Evolutionary conservation across 2,888 invertebrate genomes (phyloP).

Genomic region (Melanophora roralis): DNA sequence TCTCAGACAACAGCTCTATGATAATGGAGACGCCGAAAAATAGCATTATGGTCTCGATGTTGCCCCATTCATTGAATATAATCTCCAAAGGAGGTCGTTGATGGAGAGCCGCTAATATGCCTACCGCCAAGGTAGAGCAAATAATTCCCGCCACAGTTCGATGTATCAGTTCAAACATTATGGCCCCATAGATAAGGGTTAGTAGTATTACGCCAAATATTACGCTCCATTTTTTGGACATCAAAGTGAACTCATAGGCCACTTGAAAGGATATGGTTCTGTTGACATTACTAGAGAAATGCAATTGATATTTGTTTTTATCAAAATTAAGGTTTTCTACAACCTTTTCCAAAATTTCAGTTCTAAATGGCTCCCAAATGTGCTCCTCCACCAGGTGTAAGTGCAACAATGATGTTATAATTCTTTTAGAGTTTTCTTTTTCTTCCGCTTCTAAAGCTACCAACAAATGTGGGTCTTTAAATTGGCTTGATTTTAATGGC

Average conservation of each 20-base stretch:
- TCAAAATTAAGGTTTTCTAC: neutral
- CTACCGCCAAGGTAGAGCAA: conserved; percentile 50
- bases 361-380: neutral
- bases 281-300: conserved; percentile 37
- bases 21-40: conserved; percentile 61
- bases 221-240: conserved; percentile 27
- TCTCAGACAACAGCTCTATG: conserved; percentile 57
- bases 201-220: conserved; percentile 33
- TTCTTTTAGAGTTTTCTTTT: neutral
- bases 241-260: conserved; percentile 16
- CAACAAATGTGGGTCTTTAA: neutral
- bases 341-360: conserved; percentile 26
- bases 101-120: conserved; percentile 45
- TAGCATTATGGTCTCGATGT: conserved; percentile 55
- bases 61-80: conserved; percentile 57
- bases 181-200: conserved; percentile 33
- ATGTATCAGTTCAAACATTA: conserved; percentile 54
- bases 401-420: neutral
- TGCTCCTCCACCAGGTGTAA: neutral
- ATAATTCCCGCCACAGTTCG: conserved; percentile 59
- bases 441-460: neutral
- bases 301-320: conserved; percentile 24
- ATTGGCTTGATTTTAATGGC: neutral
- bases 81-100: conserved; percentile 42
- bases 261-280: conserved; percentile 48